phyloP scores from a whole-genome alignment of 2,888 invertebrate species.

The Conomelus anceps region DNA sequence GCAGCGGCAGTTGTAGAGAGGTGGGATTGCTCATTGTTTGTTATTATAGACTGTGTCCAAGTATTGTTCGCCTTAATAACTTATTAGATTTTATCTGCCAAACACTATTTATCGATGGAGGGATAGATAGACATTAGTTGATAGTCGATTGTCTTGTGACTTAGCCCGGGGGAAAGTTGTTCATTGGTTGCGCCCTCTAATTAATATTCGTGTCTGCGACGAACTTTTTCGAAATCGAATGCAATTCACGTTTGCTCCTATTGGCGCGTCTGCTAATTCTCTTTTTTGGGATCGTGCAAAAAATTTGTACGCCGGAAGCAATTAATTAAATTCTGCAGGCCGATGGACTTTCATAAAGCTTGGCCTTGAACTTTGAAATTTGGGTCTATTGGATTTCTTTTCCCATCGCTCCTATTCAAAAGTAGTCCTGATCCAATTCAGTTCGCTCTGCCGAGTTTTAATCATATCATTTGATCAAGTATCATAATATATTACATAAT shows the following conservation, averaged over 20 bases:
- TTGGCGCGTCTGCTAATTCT: background rate
- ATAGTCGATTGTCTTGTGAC: background rate
- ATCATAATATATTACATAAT: no score
- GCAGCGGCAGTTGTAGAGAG: background rate
- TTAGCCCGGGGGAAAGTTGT: background rate
- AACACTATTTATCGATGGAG: background rate
- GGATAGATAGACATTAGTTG: background rate
- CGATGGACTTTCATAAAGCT: background rate
- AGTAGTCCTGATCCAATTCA: constrained; percentile 18
- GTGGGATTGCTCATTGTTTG: background rate
- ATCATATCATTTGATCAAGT: no score
- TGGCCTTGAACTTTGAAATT: background rate
- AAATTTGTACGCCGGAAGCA: background rate
- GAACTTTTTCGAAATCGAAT: background rate
- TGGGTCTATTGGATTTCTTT: constrained; percentile 29
- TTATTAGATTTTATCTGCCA: background rate
- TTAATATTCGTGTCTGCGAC: background rate
- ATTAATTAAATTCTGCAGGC: background rate
- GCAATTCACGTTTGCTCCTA: background rate
- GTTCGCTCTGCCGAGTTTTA: background rate
- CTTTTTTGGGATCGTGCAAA: background rate
- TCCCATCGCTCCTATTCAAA: constrained; percentile 35
- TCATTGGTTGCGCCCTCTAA: background rate
- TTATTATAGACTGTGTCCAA: no score
- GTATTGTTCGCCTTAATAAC: background rate